Percentiles rank a stretch among this genome's conserved stretches.
phyloP scores from a whole-genome alignment of 92 coral and sea anemone species.

The Zoanthus sociatus region DNA sequence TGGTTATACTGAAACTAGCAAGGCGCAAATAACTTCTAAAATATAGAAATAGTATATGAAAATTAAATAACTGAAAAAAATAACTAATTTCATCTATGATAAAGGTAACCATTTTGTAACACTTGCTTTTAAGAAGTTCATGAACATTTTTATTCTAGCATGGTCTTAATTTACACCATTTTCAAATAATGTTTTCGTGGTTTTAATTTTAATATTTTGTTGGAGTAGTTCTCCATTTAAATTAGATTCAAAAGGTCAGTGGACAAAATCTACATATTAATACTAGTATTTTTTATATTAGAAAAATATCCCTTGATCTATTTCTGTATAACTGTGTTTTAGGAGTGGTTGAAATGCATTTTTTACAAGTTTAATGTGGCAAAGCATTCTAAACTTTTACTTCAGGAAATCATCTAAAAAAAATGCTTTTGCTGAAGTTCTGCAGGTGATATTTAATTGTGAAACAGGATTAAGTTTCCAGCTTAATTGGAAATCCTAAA shows the following conservation, averaged over 20 bases:
- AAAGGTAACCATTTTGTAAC: background rate
- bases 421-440: background rate
- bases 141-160: background rate
- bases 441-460: constrained; percentile 34
- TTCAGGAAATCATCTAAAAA: constrained; percentile 1
- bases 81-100: background rate
- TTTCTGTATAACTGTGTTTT: background rate
- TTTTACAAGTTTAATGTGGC: background rate
- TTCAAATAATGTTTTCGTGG: background rate
- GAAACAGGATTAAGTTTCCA: constrained; percentile 26
- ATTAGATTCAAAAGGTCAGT: background rate
- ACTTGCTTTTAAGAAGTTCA: background rate
- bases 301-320: background rate
- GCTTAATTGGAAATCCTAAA: background rate
- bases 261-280: background rate
- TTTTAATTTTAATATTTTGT: background rate
- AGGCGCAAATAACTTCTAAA: no score
- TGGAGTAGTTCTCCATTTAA: background rate
- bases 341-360: background rate
- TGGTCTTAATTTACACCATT: background rate
- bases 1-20: background rate
- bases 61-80: background rate
- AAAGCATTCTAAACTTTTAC: background rate
- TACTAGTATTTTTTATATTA: background rate
- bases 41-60: background rate